Percentiles rank a stretch among this genome's conserved stretches.
Conservation (phyloP, 2,797 vertebrate species). For the Pyrocephalus nanus region DNA sequence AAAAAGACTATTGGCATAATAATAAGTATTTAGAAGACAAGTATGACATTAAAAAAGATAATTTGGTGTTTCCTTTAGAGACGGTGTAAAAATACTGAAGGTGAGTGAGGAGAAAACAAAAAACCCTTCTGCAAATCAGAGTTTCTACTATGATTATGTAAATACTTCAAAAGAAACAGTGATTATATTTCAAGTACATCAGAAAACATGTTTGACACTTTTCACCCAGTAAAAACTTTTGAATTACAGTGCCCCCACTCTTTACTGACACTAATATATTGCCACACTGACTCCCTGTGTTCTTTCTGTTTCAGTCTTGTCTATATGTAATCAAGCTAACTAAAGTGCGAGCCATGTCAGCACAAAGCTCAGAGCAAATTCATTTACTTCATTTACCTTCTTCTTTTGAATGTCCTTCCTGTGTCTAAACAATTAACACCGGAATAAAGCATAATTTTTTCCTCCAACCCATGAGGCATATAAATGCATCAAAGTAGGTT, state of each 20-base stretch:
- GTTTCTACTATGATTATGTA: not conserved
- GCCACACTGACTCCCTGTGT: not conserved
- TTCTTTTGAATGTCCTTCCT: not conserved
- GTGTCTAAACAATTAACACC: not conserved
- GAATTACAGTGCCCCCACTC: not conserved
- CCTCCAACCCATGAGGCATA: not conserved
- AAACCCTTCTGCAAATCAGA: not conserved
- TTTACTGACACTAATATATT: not conserved
- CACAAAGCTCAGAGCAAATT: not conserved
- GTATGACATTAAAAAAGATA: not conserved
- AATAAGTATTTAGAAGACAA: slow-evolving; percentile 24
- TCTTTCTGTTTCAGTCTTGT: not conserved
- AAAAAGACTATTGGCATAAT: not conserved
- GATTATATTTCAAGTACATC: slow-evolving; percentile 15
- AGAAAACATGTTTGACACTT: slow-evolving; percentile 1
- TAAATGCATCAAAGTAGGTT: not conserved
- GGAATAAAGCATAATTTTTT: not conserved
- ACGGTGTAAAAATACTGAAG: not conserved
- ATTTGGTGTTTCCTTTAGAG: not conserved
- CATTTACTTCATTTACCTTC: not conserved
- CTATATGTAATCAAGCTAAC: not conserved
- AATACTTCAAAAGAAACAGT: not conserved
- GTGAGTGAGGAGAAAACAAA: not conserved
- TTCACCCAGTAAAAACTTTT: not conserved
- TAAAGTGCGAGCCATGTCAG: not conserved